Conservation (phyloP, 2,888 invertebrate genomes). For the Elgonia sp. region DNA sequence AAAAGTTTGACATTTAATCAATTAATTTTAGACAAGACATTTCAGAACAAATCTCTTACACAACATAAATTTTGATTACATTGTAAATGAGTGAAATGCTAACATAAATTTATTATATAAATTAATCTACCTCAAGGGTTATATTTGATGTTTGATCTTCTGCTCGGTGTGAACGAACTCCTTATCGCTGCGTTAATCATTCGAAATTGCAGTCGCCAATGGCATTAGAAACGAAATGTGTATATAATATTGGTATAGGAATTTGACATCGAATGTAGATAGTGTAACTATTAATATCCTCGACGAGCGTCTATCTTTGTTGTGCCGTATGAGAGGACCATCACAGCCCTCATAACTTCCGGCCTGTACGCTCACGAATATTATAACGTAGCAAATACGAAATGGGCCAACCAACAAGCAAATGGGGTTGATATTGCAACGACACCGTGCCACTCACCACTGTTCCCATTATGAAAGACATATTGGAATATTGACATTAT, state of each 20-base stretch:
- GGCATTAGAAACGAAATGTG: neutral
- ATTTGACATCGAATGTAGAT: slow-evolving; percentile 2
- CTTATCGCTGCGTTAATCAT: too few species aligned
- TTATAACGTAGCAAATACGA: slow-evolving; percentile 43
- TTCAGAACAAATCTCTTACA: too few species aligned
- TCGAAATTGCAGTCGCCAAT: slow-evolving; percentile 2
- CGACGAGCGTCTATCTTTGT: slow-evolving; percentile 46
- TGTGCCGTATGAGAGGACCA: slow-evolving; percentile 70
- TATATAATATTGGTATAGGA: neutral
- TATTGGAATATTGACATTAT: slow-evolving; percentile 60
- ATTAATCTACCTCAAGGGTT: too few species aligned
- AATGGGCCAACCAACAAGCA: slow-evolving; percentile 35
- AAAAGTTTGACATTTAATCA: too few species aligned
- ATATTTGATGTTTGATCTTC: too few species aligned
- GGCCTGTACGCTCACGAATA: slow-evolving; percentile 74
- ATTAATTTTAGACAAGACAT: too few species aligned
- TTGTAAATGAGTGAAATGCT: too few species aligned
- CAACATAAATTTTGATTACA: too few species aligned
- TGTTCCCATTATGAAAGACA: slow-evolving; percentile 61
- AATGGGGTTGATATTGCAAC: slow-evolving; percentile 58
- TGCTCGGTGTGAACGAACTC: too few species aligned
- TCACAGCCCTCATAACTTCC: slow-evolving; percentile 82
- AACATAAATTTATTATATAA: too few species aligned
- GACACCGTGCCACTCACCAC: slow-evolving; percentile 57
- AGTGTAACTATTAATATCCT: slow-evolving; percentile 48